These are phyloP conservation scores for Agrochola lota DNA, from an alignment of 2,888 invertebrate species.

Conservation along the genomic window DNA sequence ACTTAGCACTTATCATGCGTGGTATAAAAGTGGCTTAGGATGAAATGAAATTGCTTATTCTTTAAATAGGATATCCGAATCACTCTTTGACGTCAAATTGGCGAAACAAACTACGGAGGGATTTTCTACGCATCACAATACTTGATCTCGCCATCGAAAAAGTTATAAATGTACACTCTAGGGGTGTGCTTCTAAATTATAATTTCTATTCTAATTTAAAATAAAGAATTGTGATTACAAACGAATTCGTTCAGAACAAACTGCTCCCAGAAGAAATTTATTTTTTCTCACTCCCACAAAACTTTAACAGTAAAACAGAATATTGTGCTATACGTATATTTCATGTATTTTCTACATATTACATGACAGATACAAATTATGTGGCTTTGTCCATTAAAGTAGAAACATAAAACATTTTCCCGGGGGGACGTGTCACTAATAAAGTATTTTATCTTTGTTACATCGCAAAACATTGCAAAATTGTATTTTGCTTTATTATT, in stretches of 20 bases:
- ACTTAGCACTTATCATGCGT: not conserved
- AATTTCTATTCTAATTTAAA: conserved; percentile 20
- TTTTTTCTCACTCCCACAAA: conserved; percentile 23
- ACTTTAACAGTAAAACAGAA: conserved; percentile 33
- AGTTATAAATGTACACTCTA: not conserved
- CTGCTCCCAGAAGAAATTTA: conserved; percentile 37
- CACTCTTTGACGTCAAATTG: no score
- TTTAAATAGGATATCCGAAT: no score
- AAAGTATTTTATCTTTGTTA: conserved; percentile 56
- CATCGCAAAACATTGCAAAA: conserved; percentile 59
- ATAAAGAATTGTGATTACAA: conserved; percentile 25
- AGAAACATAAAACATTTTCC: conserved; percentile 46
- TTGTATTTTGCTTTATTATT: conserved; percentile 52
- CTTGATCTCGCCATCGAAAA: not conserved
- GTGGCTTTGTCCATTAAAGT: conserved; percentile 35
- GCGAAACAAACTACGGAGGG: no score
- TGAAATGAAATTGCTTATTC: no score
- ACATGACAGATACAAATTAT: conserved; percentile 50
- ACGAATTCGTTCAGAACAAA: conserved; percentile 33
- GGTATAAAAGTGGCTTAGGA: no score
- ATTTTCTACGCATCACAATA: not conserved
- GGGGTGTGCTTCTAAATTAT: conserved; percentile 14
- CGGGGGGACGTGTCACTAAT: conserved; percentile 49
- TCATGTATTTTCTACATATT: conserved; percentile 41
- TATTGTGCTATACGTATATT: conserved; percentile 22